phyloP scores from a whole-genome alignment of 2,888 invertebrate species.

The Cryptocephalus moraei region DNA sequence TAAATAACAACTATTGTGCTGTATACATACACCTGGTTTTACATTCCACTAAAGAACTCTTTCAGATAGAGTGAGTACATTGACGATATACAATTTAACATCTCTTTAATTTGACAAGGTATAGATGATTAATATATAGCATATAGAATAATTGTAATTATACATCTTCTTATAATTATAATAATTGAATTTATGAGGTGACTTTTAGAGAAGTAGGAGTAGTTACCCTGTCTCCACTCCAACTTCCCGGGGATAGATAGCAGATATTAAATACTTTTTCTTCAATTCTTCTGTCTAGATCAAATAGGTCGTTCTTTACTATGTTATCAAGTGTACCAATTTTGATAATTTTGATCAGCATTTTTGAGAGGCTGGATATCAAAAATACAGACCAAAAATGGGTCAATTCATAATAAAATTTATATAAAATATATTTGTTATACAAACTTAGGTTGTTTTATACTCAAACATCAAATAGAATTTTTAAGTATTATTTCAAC shows the following conservation, averaged over 20 bases:
- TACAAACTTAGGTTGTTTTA: constrained; percentile 3
- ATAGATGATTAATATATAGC: constrained; percentile 30
- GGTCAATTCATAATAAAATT: not conserved
- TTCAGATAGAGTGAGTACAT: constrained; percentile 33
- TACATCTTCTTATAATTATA: constrained; percentile 21
- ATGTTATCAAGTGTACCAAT: constrained; percentile 14
- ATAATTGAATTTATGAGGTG: constrained; percentile 2
- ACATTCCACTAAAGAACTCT: no score
- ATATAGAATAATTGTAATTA: constrained; percentile 30
- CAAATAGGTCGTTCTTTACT: constrained; percentile 13
- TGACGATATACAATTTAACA: constrained; percentile 28
- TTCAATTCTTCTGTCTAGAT: constrained; percentile 12
- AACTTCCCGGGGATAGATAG: constrained; percentile 6
- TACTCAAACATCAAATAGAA: constrained; percentile 1
- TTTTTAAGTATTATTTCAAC: not conserved
- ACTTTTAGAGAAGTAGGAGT: constrained; percentile 8
- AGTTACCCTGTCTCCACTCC: constrained; percentile 2
- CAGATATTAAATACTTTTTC: constrained; percentile 6
- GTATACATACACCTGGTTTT: constrained; percentile 29
- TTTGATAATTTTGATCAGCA: constrained; percentile 16
- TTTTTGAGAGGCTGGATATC: constrained; percentile 35
- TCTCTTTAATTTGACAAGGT: constrained; percentile 35
- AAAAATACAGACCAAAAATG: constrained; percentile 22
- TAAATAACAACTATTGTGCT: constrained; percentile 34
- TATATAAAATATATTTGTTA: constrained; percentile 7